A percentile compares a stretch with the other conserved stretches of the same genome.
Conservation (phyloP, 2,113 vertebrate genomes). For the Elanoides forficatus region DNA sequence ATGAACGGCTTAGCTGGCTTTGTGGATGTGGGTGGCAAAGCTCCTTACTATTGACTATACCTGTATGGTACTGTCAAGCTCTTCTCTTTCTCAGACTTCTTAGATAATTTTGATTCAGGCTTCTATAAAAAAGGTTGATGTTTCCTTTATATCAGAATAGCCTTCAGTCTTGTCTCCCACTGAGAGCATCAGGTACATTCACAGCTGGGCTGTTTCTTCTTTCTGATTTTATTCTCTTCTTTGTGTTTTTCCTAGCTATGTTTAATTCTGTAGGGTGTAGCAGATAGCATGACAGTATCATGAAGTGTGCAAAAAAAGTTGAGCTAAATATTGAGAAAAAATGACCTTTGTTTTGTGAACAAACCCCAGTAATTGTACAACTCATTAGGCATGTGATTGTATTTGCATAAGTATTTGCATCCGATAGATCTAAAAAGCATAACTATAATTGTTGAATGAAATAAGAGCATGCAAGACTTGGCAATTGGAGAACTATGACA, state of each 20-base stretch:
- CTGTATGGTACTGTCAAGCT: neutral
- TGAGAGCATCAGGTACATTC: neutral
- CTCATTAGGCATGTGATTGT: neutral
- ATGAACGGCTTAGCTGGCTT: neutral
- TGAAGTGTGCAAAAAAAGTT: neutral
- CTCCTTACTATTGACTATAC: neutral
- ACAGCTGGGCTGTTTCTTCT: neutral
- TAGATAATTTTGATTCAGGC: neutral
- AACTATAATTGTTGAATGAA: neutral
- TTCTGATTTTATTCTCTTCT: neutral
- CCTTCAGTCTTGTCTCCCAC: neutral
- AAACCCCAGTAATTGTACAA: neutral
- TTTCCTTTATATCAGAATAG: neutral
- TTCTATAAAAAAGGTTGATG: neutral
- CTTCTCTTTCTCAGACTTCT: neutral
- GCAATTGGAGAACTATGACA: neutral
- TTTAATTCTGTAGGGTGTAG: neutral
- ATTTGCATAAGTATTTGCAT: neutral
- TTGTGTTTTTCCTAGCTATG: neutral
- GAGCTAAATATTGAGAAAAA: neutral
- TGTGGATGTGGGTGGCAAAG: neutral
- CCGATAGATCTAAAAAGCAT: neutral
- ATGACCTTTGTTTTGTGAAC: neutral
- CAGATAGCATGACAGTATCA: neutral
- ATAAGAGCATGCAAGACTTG: neutral